phyloP scores from a whole-genome alignment of 2,888 invertebrate species.

The Eupithecia centaureata region DNA sequence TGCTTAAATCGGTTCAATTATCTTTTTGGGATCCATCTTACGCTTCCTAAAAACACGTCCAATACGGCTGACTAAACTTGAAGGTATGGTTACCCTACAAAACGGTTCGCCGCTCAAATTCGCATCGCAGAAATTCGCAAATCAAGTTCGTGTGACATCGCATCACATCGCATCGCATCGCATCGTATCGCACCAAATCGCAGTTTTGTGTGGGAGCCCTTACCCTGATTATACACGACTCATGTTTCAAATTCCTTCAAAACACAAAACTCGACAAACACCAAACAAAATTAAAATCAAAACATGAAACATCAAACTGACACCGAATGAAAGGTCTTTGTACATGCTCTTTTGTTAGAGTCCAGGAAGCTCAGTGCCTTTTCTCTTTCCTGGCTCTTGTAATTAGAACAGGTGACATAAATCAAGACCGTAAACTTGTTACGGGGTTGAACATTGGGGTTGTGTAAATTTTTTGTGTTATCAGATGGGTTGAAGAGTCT shows the following conservation, averaged over 20 bases:
- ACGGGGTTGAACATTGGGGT: neutral
- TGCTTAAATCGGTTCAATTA: no score
- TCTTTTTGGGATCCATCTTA: no score
- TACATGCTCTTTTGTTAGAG: neutral
- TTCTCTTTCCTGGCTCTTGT: neutral
- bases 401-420: constrained; percentile 2
- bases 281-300: constrained; percentile 6
- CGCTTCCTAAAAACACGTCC: no score
- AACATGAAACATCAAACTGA: neutral
- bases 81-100: no score
- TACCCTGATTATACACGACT: neutral
- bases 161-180: no score
- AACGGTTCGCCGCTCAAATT: no score
- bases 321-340: constrained; percentile 2
- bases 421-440: neutral
- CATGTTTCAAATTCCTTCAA: neutral
- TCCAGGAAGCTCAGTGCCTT: neutral
- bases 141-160: no score
- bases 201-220: no score
- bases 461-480: neutral
- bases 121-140: no score
- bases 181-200: no score
- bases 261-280: neutral
- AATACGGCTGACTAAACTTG: no score
- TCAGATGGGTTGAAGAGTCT: neutral